A percentile compares a stretch with the other conserved stretches of the same genome.
Evolutionary conservation across 1,140 invertebrate genomes (phyloP).

Genomic region (Trachymyrmex cornetzi): DNA sequence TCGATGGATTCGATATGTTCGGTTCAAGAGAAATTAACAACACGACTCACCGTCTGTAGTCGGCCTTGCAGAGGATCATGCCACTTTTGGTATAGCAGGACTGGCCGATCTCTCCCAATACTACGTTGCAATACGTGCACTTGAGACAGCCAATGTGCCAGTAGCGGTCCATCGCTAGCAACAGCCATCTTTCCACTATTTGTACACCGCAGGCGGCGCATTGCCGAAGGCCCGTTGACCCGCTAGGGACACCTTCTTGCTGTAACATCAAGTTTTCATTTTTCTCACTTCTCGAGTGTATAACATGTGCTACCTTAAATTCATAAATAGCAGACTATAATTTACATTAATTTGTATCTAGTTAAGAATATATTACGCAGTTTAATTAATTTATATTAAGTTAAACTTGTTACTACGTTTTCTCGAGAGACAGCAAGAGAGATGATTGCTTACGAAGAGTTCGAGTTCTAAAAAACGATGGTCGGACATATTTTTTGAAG

Average conservation of each 20-base stretch:
- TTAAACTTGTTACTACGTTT: background rate
- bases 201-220: slow-evolving; percentile 90
- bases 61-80: slow-evolving; percentile 97
- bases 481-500: background rate
- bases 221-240: slow-evolving; percentile 83
- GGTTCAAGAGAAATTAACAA: background rate
- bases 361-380: background rate
- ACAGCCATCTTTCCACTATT: slow-evolving; percentile 95
- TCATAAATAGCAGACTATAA: background rate
- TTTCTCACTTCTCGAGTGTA: background rate
- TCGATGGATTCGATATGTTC: background rate
- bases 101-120: slow-evolving; percentile 94
- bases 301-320: background rate
- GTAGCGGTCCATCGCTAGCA: slow-evolving; percentile 96
- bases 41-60: slow-evolving; percentile 95
- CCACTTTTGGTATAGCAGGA: slow-evolving; percentile 96
- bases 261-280: slow-evolving; percentile 85
- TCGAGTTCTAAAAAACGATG: background rate
- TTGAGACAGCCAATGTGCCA: slow-evolving; percentile 98
- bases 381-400: background rate
- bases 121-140: slow-evolving; percentile 94
- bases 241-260: slow-evolving; percentile 84
- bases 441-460: slow-evolving; percentile 8
- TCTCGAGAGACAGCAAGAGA: background rate
- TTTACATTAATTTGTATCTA: background rate